Conservation (phyloP, 2,888 invertebrate species). For the Linnaemya tessellans region DNA sequence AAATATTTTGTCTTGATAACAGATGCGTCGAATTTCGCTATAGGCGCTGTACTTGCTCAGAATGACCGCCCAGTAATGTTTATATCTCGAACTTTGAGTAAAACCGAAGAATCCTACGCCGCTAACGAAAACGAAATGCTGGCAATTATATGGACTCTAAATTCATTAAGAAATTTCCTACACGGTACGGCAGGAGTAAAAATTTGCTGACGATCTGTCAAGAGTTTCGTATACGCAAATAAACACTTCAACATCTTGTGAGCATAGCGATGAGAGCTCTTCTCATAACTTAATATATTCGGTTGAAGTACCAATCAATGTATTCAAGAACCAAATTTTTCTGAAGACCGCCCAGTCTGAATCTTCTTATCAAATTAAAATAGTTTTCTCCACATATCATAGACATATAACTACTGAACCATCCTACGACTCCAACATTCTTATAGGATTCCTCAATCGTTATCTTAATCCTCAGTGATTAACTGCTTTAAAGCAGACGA, state of each 20-base stretch:
- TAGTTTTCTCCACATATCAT: slow-evolving; percentile 8
- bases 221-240: slow-evolving; percentile 17
- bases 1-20: not conserved
- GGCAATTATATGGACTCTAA: not conserved
- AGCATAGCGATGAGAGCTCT: slow-evolving; percentile 67
- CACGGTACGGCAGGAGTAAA: not conserved
- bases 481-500: slow-evolving; percentile 49
- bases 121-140: not conserved
- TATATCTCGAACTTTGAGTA: not conserved
- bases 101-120: too few species aligned
- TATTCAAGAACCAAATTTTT: slow-evolving; percentile 68
- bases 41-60: not conserved
- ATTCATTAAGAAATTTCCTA: slow-evolving; percentile 16
- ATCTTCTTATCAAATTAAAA: slow-evolving; percentile 52
- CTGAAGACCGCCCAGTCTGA: slow-evolving; percentile 25
- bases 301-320: slow-evolving; percentile 62
- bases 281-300: slow-evolving; percentile 60
- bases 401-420: not conserved
- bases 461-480: slow-evolving; percentile 48
- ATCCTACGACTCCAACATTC: slow-evolving; percentile 1
- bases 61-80: not conserved
- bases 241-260: slow-evolving; percentile 41
- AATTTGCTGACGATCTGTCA: slow-evolving; percentile 42
- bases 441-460: slow-evolving; percentile 23
- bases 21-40: not conserved